phyloP scores from a whole-genome alignment of 2,888 invertebrate species.

The Coenonympha glycerion region DNA sequence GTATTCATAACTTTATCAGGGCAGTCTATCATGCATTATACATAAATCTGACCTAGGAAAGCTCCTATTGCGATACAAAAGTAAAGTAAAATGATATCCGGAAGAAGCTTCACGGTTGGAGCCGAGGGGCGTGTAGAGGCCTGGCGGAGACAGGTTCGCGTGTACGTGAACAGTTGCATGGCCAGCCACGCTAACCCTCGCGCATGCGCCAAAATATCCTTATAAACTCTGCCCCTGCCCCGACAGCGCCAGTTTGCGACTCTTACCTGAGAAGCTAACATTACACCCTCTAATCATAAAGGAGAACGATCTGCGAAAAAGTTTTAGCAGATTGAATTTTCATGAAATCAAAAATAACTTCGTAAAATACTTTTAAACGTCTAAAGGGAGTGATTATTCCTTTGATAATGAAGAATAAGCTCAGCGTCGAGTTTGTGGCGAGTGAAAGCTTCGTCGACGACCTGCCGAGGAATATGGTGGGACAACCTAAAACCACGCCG shows the following conservation, averaged over 20 bases:
- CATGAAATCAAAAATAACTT: slow-evolving; percentile 9
- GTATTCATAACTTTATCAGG: no score
- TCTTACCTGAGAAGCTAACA: slow-evolving; percentile 39
- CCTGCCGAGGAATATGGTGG: slow-evolving; percentile 46
- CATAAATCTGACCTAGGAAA: no score
- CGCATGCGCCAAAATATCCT: slow-evolving; percentile 53
- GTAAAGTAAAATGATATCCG: neutral
- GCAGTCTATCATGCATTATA: no score
- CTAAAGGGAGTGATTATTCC: slow-evolving; percentile 36
- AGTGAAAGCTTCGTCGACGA: slow-evolving; percentile 56
- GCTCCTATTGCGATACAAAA: neutral
- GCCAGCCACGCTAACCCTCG: slow-evolving; percentile 27
- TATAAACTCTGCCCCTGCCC: slow-evolving; percentile 44
- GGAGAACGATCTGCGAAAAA: slow-evolving; percentile 47
- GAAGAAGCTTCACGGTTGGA: neutral
- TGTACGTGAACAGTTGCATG: slow-evolving; percentile 44
- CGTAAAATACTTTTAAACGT: slow-evolving; percentile 30
- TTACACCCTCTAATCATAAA: slow-evolving; percentile 37
- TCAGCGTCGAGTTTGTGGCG: slow-evolving; percentile 49
- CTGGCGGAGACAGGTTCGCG: slow-evolving; percentile 34
- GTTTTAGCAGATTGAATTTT: slow-evolving; percentile 44
- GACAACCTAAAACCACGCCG: slow-evolving; percentile 40
- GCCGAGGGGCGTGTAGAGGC: slow-evolving; percentile 18
- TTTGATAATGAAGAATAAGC: slow-evolving; percentile 60
- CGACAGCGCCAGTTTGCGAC: slow-evolving; percentile 50